These are phyloP conservation scores for Entomobrya multifasciata DNA, from an alignment of 2,888 invertebrate species.

Conservation along the genomic window DNA sequence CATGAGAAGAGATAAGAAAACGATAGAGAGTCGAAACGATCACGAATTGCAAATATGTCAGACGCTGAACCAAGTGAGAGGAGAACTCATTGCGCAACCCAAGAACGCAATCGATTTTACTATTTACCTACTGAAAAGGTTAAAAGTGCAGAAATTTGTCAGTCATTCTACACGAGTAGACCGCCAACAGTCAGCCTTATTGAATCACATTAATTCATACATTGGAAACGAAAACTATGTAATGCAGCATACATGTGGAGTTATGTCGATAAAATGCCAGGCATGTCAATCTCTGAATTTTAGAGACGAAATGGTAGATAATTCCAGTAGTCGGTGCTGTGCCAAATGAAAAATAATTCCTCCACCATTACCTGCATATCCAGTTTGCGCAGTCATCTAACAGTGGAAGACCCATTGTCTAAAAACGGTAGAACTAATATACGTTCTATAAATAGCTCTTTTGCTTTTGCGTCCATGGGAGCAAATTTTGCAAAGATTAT, in stretches of 20 bases:
- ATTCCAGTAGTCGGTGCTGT: no score
- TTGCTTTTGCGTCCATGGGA: no score
- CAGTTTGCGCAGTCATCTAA: background rate
- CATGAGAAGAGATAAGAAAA: background rate
- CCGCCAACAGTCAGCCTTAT: background rate
- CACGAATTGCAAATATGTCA: background rate
- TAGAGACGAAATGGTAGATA: no score
- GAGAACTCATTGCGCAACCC: background rate
- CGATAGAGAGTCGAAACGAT: no score
- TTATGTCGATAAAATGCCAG: background rate
- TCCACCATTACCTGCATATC: no score
- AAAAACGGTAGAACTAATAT: no score
- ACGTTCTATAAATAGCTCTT: no score
- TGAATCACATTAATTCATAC: background rate
- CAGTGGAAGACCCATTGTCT: background rate
- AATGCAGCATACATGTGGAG: no score
- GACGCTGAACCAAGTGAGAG: background rate
- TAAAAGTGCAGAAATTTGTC: background rate
- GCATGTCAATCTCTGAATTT: slow-evolving; percentile 11
- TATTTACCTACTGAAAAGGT: background rate
- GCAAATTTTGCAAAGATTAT: no score
- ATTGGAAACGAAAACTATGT: no score
- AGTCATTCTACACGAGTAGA: background rate
- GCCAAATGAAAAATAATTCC: background rate
- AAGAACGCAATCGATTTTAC: background rate